These are phyloP conservation scores for Euzophera pinguis DNA, from an alignment of 2,888 invertebrate species.

Conservation along the genomic window DNA sequence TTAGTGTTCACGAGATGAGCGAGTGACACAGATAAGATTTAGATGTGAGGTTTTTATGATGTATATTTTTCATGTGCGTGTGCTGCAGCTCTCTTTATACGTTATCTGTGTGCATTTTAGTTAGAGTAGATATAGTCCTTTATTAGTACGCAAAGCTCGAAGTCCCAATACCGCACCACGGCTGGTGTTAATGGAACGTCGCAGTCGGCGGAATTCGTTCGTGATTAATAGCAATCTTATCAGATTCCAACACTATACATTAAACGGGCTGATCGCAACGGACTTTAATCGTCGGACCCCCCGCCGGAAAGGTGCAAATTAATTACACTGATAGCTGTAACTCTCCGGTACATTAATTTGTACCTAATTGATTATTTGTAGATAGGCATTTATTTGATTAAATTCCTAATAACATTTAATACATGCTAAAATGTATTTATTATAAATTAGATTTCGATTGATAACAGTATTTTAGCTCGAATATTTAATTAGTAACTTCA, in stretches of 20 bases:
- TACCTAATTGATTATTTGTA: constrained; percentile 49
- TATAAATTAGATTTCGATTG: not conserved
- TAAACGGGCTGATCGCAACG: constrained; percentile 46
- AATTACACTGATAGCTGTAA: constrained; percentile 57
- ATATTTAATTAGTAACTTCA: no score
- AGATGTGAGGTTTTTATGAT: not conserved
- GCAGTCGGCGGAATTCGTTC: constrained; percentile 42
- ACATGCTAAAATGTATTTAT: constrained; percentile 12
- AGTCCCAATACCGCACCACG: not conserved
- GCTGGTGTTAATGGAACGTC: constrained; percentile 40
- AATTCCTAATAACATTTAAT: constrained; percentile 11
- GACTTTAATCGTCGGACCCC: constrained; percentile 47
- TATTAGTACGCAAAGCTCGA: constrained; percentile 12
- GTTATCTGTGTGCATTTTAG: not conserved
- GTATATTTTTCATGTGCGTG: not conserved
- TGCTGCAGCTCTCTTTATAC: not conserved
- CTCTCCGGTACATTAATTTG: constrained; percentile 52
- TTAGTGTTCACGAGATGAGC: not conserved
- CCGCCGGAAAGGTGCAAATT: constrained; percentile 59
- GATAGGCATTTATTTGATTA: constrained; percentile 35
- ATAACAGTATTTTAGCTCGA: no score
- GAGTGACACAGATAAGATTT: constrained; percentile 2
- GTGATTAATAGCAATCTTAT: constrained; percentile 68
- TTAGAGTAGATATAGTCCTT: not conserved
- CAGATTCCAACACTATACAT: constrained; percentile 58